Percentiles rank a stretch among this genome's conserved stretches.
phyloP scores from a whole-genome alignment of 37 sponge, comb jelly and placozoan genomes.

The Halisarca cf. caerulea region DNA sequence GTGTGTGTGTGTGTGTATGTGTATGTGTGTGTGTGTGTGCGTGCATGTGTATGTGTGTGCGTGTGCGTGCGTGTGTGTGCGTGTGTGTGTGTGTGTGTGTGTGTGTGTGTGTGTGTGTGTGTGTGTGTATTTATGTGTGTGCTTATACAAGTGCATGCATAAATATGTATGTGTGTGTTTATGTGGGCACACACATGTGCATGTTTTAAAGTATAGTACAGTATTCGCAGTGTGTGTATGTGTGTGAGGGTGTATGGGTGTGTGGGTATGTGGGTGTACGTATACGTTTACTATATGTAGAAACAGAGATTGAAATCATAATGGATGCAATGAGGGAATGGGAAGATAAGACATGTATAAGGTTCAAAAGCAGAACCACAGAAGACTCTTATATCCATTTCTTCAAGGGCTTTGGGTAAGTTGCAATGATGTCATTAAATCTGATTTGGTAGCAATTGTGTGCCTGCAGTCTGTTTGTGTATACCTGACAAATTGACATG shows the following conservation, averaged over 20 bases:
- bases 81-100: no score
- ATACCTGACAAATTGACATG: not conserved
- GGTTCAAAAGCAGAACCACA: slow-evolving; percentile 46
- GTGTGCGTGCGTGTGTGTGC: no score
- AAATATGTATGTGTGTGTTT: no score
- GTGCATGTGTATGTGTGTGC: no score
- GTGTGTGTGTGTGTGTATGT: no score
- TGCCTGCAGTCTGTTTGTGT: not conserved
- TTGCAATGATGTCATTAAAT: not conserved
- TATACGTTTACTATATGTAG: slow-evolving; percentile 13
- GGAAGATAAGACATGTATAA: slow-evolving; percentile 76
- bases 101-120: no score
- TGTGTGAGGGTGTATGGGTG: no score
- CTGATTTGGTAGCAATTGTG: not conserved
- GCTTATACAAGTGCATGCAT: no score
- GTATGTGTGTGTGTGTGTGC: no score
- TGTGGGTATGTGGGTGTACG: no score
- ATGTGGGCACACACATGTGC: no score
- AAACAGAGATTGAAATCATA: slow-evolving; percentile 29
- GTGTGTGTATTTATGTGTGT: no score
- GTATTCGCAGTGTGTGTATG: not conserved
- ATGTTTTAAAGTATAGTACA: not conserved
- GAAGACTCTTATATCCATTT: slow-evolving; percentile 43
- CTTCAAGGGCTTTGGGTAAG: slow-evolving; percentile 69
- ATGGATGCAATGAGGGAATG: slow-evolving; percentile 69